Percentiles rank a stretch among this genome's conserved stretches.
Conservation (phyloP, 2,113 vertebrate genomes). For the Hoplias malabaricus region DNA sequence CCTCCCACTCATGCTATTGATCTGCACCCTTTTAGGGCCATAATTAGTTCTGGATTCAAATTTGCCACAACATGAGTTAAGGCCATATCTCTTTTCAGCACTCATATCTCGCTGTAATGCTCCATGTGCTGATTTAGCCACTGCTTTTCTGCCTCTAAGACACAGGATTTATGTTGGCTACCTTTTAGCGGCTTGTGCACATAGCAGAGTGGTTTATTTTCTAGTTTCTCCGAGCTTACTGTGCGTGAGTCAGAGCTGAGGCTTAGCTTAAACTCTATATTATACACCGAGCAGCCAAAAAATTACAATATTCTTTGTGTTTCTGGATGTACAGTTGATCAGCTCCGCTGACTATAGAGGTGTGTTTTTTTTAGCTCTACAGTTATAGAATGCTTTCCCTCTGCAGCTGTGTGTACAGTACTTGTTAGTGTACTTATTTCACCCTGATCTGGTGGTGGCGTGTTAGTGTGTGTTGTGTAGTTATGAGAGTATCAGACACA, state of each 20-base stretch:
- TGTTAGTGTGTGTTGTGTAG: too few species aligned
- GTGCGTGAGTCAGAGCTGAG: neutral
- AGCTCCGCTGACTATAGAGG: too few species aligned
- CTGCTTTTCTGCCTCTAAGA: slow-evolving; percentile 6
- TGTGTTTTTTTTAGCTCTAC: too few species aligned
- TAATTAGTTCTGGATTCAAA: slow-evolving; percentile 48
- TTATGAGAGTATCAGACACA: too few species aligned
- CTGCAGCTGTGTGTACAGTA: too few species aligned
- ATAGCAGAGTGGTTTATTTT: neutral
- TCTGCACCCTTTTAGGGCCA: slow-evolving; percentile 35
- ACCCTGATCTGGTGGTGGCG: too few species aligned
- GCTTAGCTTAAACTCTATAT: too few species aligned
- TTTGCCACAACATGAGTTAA: slow-evolving; percentile 7
- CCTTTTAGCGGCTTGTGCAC: slow-evolving; percentile 26
- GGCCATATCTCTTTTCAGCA: slow-evolving; percentile 3
- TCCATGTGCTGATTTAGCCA: neutral
- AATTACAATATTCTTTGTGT: too few species aligned
- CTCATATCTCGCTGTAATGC: neutral
- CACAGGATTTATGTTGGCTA: slow-evolving; percentile 14
- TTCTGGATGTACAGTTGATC: too few species aligned
- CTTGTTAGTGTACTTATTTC: too few species aligned
- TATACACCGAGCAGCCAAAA: too few species aligned
- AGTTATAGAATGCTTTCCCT: too few species aligned
- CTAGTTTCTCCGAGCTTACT: neutral
- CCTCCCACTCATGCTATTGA: slow-evolving; percentile 36